Percentiles rank a stretch among this genome's conserved stretches.
Conservation (phyloP, 2,113 vertebrate genomes). For the Syngnathus scovelli region DNA sequence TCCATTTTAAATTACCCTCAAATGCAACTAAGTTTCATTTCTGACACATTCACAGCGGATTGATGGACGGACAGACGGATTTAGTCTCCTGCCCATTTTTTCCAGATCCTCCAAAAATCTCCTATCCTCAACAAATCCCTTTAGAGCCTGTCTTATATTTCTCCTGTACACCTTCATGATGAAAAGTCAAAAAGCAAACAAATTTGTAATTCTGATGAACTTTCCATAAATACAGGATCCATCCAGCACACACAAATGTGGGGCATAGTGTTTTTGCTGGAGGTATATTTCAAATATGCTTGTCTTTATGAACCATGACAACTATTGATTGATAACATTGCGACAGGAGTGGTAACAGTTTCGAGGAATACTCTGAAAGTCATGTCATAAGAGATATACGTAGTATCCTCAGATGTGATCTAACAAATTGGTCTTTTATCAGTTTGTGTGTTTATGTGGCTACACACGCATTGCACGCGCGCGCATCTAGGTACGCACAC, state of each 20-base stretch:
- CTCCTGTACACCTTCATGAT: background rate
- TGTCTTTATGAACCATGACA: too few species aligned
- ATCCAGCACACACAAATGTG: background rate
- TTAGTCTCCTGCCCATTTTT: too few species aligned
- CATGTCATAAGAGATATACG: constrained; percentile 5
- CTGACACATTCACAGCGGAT: too few species aligned
- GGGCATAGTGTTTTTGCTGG: background rate
- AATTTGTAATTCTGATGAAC: background rate
- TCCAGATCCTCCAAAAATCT: background rate
- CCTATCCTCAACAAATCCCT: background rate
- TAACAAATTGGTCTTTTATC: constrained; percentile 10
- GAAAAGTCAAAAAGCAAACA: too few species aligned
- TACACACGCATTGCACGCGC: background rate
- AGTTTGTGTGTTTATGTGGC: background rate
- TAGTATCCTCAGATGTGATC: constrained; percentile 12
- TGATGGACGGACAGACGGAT: too few species aligned
- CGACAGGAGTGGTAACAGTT: too few species aligned
- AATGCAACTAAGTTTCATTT: too few species aligned
- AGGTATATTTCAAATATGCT: background rate
- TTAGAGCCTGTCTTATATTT: background rate
- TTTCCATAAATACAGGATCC: background rate
- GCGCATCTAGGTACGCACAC: background rate
- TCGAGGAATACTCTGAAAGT: too few species aligned
- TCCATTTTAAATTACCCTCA: too few species aligned
- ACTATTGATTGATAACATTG: background rate